Conservation (phyloP, 2,113 vertebrate species). For the Amphiprion percula region DNA sequence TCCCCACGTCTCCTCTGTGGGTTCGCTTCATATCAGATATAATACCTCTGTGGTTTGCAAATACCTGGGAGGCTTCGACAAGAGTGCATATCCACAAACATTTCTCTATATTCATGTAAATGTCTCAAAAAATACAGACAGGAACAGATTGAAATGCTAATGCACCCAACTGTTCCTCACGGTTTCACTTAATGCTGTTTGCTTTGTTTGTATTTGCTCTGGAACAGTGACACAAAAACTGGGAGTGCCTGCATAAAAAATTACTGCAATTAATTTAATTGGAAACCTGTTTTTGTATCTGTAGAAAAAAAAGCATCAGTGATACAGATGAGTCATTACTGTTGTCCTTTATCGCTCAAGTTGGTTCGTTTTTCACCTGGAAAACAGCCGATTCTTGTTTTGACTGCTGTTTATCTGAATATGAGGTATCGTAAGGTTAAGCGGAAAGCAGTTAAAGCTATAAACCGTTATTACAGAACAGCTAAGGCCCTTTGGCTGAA, state of each 20-base stretch:
- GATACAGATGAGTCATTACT: neutral
- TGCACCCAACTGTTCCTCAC: slow-evolving; percentile 12
- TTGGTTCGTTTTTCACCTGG: neutral
- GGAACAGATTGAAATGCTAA: slow-evolving; percentile 62
- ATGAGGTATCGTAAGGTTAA: slow-evolving; percentile 29
- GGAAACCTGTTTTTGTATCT: neutral
- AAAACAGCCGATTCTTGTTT: neutral
- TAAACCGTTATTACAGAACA: slow-evolving; percentile 44
- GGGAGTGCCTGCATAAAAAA: neutral
- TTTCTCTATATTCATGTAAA: slow-evolving; percentile 64
- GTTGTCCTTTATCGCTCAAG: neutral
- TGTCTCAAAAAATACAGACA: slow-evolving; percentile 35
- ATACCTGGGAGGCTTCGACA: slow-evolving; percentile 13
- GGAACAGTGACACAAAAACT: neutral
- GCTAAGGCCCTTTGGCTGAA: slow-evolving; percentile 54
- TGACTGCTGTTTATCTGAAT: slow-evolving; percentile 16
- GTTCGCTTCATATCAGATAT: slow-evolving; percentile 25
- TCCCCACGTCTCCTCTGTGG: neutral
- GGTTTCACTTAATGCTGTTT: neutral
- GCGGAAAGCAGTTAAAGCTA: slow-evolving; percentile 26
- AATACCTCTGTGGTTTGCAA: slow-evolving; percentile 32
- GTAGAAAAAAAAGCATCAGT: neutral
- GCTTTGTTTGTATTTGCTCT: slow-evolving; percentile 8
- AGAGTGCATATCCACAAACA: slow-evolving; percentile 2
- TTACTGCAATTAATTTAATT: slow-evolving; percentile 22